phyloP scores from a whole-genome alignment of 1,140 invertebrate species.

The Megalopta genalis region DNA sequence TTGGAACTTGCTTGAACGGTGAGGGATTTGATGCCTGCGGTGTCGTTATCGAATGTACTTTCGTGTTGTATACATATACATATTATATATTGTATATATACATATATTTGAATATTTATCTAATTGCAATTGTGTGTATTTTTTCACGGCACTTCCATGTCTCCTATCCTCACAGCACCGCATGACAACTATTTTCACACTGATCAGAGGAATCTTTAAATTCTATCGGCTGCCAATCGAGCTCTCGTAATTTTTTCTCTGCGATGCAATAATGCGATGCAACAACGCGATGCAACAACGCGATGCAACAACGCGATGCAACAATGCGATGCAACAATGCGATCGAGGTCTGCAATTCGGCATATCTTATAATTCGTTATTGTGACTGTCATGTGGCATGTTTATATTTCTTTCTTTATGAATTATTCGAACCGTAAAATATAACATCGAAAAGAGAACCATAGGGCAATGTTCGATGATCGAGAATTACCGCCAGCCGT shows the following conservation, averaged over 20 bases:
- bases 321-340: background rate
- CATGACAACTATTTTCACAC: conserved; percentile 63
- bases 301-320: background rate
- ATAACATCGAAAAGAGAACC: background rate
- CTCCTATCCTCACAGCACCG: conserved; percentile 77
- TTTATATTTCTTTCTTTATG: background rate
- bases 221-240: background rate
- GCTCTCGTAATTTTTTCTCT: background rate
- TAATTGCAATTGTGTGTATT: conserved; percentile 62
- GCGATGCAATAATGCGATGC: background rate
- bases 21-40: conserved; percentile 60
- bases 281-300: background rate
- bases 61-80: conserved; percentile 47
- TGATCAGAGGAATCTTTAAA: background rate
- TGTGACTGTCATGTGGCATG: conserved; percentile 13
- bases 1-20: conserved; percentile 26
- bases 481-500: too few species aligned
- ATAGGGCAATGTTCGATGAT: too few species aligned
- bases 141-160: conserved; percentile 77
- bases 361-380: background rate
- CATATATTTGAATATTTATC: too few species aligned
- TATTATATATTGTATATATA: too few species aligned
- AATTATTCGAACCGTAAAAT: background rate
- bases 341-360: background rate
- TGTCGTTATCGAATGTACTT: conserved; percentile 66